These are phyloP conservation scores for Scaptomyza caliginosa DNA, from an alignment of 2,888 invertebrate genomes.

Conservation along the genomic window DNA sequence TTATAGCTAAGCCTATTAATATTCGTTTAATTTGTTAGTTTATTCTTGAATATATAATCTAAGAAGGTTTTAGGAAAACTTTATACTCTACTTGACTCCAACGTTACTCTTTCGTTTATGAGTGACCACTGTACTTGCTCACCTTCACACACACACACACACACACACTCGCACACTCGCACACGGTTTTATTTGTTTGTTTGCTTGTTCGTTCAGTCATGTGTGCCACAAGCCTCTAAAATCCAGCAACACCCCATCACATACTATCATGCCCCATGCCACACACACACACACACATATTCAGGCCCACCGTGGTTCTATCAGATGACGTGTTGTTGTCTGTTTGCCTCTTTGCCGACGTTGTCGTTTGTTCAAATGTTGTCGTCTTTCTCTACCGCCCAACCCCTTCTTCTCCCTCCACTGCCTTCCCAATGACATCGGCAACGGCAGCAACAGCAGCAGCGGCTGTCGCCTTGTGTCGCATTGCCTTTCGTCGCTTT, in stretches of 20 bases:
- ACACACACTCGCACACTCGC: slow-evolving; percentile 21
- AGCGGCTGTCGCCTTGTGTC: slow-evolving; percentile 64
- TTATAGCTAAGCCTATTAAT: too few relatives aligned
- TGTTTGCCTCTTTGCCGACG: slow-evolving; percentile 64
- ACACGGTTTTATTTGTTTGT: slow-evolving; percentile 65
- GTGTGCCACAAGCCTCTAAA: slow-evolving; percentile 57
- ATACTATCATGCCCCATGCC: background rate
- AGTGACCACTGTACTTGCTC: slow-evolving; percentile 20
- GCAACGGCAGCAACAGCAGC: slow-evolving; percentile 5
- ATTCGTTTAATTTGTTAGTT: too few relatives aligned
- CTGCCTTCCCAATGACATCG: background rate
- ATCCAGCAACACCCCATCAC: slow-evolving; percentile 24
- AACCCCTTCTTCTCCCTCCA: background rate
- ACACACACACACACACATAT: background rate
- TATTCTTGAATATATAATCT: too few relatives aligned
- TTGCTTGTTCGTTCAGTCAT: slow-evolving; percentile 72
- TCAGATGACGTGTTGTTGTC: slow-evolving; percentile 47
- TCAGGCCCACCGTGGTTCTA: background rate
- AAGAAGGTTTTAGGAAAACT: too few relatives aligned
- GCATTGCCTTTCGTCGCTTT: slow-evolving; percentile 70
- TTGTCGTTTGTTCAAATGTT: slow-evolving; percentile 51
- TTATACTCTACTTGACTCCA: background rate
- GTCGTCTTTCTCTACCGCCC: slow-evolving; percentile 52
- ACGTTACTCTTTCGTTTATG: background rate
- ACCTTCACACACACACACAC: slow-evolving; percentile 64